Conservation (phyloP, 2,797 vertebrate genomes). For the Sylvilagus floridanus region DNA sequence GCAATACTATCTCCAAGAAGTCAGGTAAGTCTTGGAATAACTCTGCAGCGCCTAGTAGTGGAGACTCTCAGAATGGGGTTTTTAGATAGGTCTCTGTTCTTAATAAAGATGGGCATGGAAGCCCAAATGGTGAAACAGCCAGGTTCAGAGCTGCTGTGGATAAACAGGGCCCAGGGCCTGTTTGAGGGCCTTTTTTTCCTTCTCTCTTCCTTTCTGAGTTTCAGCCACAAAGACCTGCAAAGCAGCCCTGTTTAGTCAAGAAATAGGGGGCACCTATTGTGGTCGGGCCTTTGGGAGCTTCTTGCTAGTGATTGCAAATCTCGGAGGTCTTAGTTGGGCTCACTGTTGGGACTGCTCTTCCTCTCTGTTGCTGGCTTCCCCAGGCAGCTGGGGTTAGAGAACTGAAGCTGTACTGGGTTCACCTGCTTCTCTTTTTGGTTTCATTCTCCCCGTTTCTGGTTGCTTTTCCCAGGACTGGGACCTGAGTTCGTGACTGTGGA, state of each 20-base stretch:
- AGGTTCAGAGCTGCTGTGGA: not conserved
- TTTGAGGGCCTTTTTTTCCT: not conserved
- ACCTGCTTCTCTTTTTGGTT: not conserved
- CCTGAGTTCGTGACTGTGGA: not conserved
- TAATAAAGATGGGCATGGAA: not conserved
- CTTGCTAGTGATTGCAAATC: accelerated
- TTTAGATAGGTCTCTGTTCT: not conserved
- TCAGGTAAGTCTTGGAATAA: not conserved
- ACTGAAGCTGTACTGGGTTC: not conserved
- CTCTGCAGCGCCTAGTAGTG: too few species aligned
- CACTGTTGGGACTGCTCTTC: not conserved
- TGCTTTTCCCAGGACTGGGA: not conserved
- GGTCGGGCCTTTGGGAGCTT: accelerated
- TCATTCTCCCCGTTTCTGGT: not conserved
- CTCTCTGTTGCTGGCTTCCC: not conserved
- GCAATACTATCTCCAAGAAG: not conserved
- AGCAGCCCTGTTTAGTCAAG: not conserved
- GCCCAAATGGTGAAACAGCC: not conserved
- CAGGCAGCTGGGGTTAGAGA: not conserved
- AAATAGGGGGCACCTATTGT: not conserved
- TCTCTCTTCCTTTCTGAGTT: not conserved
- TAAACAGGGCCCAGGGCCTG: not conserved
- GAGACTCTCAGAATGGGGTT: not conserved
- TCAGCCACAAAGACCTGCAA: not conserved
- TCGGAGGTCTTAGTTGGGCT: not conserved